Conservation (phyloP, 1,140 invertebrate species). For the Drosophila pseudoananassae region DNA sequence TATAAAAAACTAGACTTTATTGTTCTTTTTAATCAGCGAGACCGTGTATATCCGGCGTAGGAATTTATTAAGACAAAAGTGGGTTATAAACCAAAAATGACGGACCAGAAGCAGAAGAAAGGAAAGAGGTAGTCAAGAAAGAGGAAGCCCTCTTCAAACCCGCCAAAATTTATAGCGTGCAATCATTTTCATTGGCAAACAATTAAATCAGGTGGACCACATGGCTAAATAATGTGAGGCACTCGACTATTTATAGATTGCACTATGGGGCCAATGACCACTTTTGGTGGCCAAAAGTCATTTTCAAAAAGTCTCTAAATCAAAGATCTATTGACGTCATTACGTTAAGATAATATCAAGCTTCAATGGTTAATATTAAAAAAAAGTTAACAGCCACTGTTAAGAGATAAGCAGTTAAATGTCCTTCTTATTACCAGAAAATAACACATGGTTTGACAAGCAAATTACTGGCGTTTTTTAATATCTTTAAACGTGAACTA, state of each 20-base stretch:
- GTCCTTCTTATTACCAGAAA: no score
- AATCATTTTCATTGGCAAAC: constrained; percentile 64
- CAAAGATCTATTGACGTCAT: no score
- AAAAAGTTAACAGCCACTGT: no score
- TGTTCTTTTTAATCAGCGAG: constrained; percentile 7
- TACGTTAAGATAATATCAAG: no score
- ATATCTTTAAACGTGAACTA: no score
- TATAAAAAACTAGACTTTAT: neutral
- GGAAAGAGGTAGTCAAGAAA: neutral
- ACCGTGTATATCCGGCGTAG: constrained; percentile 14
- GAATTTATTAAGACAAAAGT: constrained; percentile 26
- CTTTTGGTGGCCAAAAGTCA: no score
- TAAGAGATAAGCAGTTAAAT: no score
- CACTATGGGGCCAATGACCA: no score
- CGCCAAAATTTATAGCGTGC: constrained; percentile 54
- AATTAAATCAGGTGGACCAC: constrained; percentile 54
- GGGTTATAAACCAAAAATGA: constrained; percentile 13
- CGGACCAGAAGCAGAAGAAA: neutral
- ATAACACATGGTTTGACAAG: no score
- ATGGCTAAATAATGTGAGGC: constrained; percentile 21
- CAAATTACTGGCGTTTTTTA: no score
- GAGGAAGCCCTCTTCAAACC: neutral
- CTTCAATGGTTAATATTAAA: no score
- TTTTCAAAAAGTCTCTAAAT: no score
- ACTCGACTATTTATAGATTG: constrained; percentile 43